Base-by-base conservation (phyloP, 2,797 vertebrate species). In the Miichthys miiuy region DNA sequence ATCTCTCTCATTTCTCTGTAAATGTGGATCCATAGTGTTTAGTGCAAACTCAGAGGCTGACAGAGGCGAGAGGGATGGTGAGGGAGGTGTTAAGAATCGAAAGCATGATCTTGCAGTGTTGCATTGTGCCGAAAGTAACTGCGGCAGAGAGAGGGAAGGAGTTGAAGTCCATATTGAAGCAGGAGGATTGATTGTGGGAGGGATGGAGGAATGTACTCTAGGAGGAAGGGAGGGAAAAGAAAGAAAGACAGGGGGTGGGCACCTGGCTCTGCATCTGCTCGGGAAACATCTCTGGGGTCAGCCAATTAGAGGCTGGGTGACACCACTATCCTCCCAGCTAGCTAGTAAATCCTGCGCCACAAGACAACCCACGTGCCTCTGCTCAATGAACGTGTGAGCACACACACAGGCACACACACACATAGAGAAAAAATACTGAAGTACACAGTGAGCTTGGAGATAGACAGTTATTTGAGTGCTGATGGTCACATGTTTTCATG, bases 301-400 rank as follows among this genome's bases (percentile, higher is more conserved):
- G 86, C 86, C 92, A 93, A 92, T 94, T 93, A 93, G 75, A 90
- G 62, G 63, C 75, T 72, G 73, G 82, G 86, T 80, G 87, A 92
- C 89, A 87, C 84, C 65, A 78, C 76, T 76, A 81, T 87, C 79
- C 79, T 88, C 78, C 68, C 56, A 60, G 79, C 58, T 47, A 55
- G 79, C 80, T 84, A 48, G 84, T 91, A 93, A 93, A 94, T 91
- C 84, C 75, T 88, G 71, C 46, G 44, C 72, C 86, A 86, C 77
- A 81, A 82, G 81, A 88, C 80, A 77, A 78, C 61, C 87, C 85
- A 88, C 83, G 67, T 85, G 84, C 85, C 83, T 75, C 69, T 60
- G 64, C 51, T 87, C 57, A 86, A 75, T 86, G 57, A 92, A 79
- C 5, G 63, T 52, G 81, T 70, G 72, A 73, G 71, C 67, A 72